These are phyloP conservation scores for Baccha elongata DNA, from an alignment of 2,888 invertebrate genomes.

Conservation along the genomic window DNA sequence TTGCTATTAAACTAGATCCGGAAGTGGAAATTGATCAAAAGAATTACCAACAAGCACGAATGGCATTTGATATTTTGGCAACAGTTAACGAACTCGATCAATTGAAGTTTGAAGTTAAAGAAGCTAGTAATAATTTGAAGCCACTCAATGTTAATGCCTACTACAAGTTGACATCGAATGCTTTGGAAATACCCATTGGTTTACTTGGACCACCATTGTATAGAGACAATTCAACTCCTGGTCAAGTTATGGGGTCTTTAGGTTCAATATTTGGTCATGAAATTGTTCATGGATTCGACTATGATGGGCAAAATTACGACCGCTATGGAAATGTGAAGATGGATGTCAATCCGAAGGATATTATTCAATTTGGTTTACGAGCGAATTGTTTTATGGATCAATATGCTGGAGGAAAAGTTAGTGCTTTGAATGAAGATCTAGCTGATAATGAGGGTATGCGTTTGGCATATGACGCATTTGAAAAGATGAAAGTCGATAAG, in stretches of 20 bases:
- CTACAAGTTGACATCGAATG: constrained; percentile 78
- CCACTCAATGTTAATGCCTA: constrained; percentile 79
- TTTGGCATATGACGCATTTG: constrained; percentile 77
- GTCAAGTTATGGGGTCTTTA: constrained; percentile 76
- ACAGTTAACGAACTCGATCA: constrained; percentile 18
- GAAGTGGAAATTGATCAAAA: constrained; percentile 36
- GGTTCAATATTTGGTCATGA: constrained; percentile 79
- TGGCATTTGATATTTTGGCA: constrained; percentile 20
- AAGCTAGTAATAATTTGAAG: constrained; percentile 62
- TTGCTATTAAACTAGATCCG: constrained; percentile 12
- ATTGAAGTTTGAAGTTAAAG: constrained; percentile 4
- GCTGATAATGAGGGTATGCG: constrained; percentile 80
- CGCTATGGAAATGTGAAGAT: constrained; percentile 75
- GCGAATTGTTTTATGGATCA: constrained; percentile 77
- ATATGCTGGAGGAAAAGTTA: constrained; percentile 75
- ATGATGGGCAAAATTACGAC: constrained; percentile 80
- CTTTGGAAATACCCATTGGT: constrained; percentile 79
- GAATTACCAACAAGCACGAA: constrained; percentile 47
- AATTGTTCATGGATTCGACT: constrained; percentile 80
- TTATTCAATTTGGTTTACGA: constrained; percentile 78
- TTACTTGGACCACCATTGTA: constrained; percentile 77
- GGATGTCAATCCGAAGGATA: constrained; percentile 74
- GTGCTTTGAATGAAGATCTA: constrained; percentile 79
- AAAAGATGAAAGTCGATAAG: constrained; percentile 33
- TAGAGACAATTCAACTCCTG: constrained; percentile 58